phyloP scores from a whole-genome alignment of 2,888 invertebrate genomes.

The Cerceris ruficornis region DNA sequence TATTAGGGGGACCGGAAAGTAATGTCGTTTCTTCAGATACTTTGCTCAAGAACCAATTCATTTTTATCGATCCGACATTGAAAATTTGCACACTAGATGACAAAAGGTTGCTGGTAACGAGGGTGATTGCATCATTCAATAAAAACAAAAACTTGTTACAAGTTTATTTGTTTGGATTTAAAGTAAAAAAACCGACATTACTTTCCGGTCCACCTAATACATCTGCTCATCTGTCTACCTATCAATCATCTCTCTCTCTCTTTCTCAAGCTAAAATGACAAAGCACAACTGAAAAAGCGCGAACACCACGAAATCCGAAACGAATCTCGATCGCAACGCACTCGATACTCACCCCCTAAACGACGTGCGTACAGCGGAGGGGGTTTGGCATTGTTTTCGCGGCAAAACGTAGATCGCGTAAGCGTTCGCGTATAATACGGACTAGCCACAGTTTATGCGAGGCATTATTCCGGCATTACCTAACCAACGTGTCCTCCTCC shows the following conservation, averaged over 20 bases:
- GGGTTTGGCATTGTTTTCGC: slow-evolving; percentile 61
- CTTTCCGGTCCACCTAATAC: too few relatives aligned
- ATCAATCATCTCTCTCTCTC: neutral
- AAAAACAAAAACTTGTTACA: too few relatives aligned
- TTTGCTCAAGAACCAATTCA: too few relatives aligned
- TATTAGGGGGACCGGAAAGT: too few relatives aligned
- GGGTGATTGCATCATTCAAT: too few relatives aligned
- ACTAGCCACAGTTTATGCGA: slow-evolving; percentile 78
- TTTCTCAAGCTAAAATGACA: slow-evolving; percentile 1
- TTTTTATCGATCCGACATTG: too few relatives aligned
- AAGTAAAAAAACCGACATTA: too few relatives aligned
- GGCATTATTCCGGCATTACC: slow-evolving; percentile 81
- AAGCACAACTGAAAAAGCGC: slow-evolving; percentile 5
- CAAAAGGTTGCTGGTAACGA: too few relatives aligned
- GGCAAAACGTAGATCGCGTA: slow-evolving; percentile 29
- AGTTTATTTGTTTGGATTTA: too few relatives aligned
- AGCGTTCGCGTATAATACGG: slow-evolving; percentile 48
- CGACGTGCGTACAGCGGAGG: slow-evolving; percentile 64
- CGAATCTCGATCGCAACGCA: slow-evolving; percentile 36
- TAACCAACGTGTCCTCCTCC: slow-evolving; percentile 50
- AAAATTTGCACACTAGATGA: too few relatives aligned
- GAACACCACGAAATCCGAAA: neutral
- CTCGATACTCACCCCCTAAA: slow-evolving; percentile 56
- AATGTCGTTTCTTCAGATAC: too few relatives aligned
- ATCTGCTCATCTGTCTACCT: neutral